Conservation (phyloP, 2,113 vertebrate species). For the Perca schrenkii region DNA sequence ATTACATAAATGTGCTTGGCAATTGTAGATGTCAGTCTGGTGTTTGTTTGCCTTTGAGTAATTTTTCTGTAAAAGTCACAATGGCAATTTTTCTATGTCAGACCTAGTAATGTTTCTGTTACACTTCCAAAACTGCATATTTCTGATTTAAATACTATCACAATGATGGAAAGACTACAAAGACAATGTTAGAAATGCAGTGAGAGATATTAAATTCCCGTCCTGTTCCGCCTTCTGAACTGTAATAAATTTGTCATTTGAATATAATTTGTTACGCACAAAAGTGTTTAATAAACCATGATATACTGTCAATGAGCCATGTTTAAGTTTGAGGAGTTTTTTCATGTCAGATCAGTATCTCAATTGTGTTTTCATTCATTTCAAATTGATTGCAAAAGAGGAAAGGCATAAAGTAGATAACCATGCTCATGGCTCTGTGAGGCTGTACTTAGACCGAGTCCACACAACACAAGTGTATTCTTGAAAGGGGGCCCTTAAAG, state of each 20-base stretch:
- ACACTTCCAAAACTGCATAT: neutral
- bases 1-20: constrained; percentile 2
- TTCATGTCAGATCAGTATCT: neutral
- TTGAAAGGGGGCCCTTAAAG: too few relatives aligned
- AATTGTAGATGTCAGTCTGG: neutral
- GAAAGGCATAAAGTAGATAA: neutral
- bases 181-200: constrained; percentile 8
- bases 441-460: neutral
- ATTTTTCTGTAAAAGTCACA: constrained; percentile 1
- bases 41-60: neutral
- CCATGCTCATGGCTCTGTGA: neutral
- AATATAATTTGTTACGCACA: neutral
- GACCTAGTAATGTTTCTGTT: neutral
- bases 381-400: too few relatives aligned
- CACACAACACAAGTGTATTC: too few relatives aligned
- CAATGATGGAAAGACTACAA: neutral
- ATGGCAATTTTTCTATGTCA: neutral
- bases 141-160: neutral
- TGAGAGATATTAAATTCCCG: constrained; percentile 1
- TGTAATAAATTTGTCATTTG: constrained; percentile 3
- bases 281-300: constrained; percentile 1
- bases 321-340: neutral
- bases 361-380: neutral
- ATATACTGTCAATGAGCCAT: constrained; percentile 3
- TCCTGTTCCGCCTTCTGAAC: neutral